These are phyloP conservation scores for Noctilio leporinus DNA, from an alignment of 2,113 vertebrate genomes.

Conservation along the genomic window DNA sequence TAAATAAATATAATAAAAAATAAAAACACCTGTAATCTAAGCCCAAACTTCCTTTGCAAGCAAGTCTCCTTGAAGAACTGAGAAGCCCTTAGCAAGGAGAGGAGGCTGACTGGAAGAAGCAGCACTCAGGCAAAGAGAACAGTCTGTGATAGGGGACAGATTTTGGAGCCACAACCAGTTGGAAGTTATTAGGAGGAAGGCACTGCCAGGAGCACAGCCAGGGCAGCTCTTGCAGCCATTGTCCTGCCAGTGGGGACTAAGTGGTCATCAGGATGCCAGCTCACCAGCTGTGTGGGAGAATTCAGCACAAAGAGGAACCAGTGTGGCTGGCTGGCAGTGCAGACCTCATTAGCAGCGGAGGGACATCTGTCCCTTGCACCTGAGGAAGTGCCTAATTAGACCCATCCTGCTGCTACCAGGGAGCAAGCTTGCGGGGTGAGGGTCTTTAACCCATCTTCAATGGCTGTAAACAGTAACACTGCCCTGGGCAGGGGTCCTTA, in stretches of 20 bases:
- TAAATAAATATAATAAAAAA: too few species aligned
- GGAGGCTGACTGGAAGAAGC: not conserved
- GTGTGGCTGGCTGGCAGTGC: not conserved
- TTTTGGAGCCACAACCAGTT: not conserved
- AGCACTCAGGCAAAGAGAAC: not conserved
- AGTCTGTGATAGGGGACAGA: not conserved
- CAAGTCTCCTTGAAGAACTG: not conserved
- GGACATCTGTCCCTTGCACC: not conserved
- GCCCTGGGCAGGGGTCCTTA: not conserved
- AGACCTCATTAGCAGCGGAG: slow-evolving; percentile 21
- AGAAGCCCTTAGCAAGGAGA: not conserved
- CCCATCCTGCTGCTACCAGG: not conserved
- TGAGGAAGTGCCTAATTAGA: slow-evolving; percentile 49
- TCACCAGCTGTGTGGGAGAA: not conserved
- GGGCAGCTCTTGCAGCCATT: not conserved
- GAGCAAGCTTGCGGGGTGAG: not conserved
- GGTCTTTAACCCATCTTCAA: not conserved
- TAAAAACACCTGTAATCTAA: not conserved
- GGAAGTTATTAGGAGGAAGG: not conserved
- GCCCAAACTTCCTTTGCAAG: not conserved
- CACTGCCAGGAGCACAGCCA: not conserved
- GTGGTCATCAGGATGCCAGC: not conserved
- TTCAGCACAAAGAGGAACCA: not conserved
- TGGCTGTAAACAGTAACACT: not conserved
- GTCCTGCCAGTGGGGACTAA: not conserved